Evolutionary conservation across 1,140 invertebrate species (phyloP), one percentile per base, ranked within the genome.

Genomic region (Drosophila nigrodunni): DNA sequence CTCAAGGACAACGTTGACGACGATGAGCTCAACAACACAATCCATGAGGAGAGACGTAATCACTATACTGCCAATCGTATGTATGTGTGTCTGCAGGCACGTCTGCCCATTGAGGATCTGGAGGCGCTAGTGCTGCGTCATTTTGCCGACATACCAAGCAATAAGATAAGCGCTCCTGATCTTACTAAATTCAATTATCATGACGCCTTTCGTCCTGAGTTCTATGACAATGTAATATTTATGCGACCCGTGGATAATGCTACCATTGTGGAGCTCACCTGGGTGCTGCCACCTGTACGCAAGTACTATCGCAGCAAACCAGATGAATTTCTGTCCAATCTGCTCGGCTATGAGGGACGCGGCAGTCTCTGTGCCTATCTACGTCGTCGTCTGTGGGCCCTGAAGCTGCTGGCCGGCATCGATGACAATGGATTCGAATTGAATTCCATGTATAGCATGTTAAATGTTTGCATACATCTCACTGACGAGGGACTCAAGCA

Each of bases 51-150:
- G 89, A 94, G 96, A 60, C 94, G 95, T 77, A 93, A 95, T 44
- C 96, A 98, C 92, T 99, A 99, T 85, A 97, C 96, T 25, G 96
- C 97, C 5, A 96, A 98, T 86, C 94, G 97, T 67, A 98, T 99
- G 97, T 97, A 95, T 43, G 87, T 98, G 3, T 95, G 96, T 72
- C 94, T 99, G 46, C 92, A 97, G 94, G 97, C 96, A 3, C 95
- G 96, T 89, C 93, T 98, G 83, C 94, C 96, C 9, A 93, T 98
- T 5, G 95, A 97, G 66, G 94, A 94, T 0, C 83, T 99, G 49
- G 95, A 97, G 60, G 89, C 93, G 39, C 91, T 94, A 7, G 95
- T 97, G 0, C 82, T 94, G 8, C 90, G 94, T 34, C 94, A 93
- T 86, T 95, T 96, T 94, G 94, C 93, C 50, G 93, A 94, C 70